Base-by-base conservation (phyloP, 2,888 invertebrate species). In the Polietes domitor region DNA sequence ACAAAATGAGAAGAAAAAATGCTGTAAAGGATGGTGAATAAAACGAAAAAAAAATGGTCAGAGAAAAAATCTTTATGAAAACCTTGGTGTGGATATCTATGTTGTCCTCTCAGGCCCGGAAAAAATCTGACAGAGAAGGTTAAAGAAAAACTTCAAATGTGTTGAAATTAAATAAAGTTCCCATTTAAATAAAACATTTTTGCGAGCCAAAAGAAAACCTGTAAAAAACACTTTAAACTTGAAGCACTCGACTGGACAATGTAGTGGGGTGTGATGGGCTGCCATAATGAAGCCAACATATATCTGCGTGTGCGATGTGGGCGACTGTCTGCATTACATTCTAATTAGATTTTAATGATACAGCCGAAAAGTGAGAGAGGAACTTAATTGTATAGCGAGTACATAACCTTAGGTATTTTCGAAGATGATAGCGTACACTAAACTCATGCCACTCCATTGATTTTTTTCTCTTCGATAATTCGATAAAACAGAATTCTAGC, bases 81-180 rank as follows among this genome's bases (percentile, higher is more conserved):
- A 53, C 19, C 15, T 26, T 26, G 50, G 26, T 53, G 53, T 53
- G 12, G 15, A 47, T 47, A 47, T 47, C 41, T n/a, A 47, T 53
- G 5, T 24, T 21, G 2, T 21, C 24, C 12, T 1, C 58, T 15
- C 12, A 4, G n/a, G 21, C n/a, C 6, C 58, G 15, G 24, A 58
- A 26, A 58, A 41, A 24, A 58, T 5, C 26, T 58, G 58, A 26
- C 26, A 26, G 15, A 9, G 26, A 19, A 26, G 58, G 58, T 15
- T 7, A 58, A 15, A 26, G 26, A 58, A 26, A 26, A 58, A 58
- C 10, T 58, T 58, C 26, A 26, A 24, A 26, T 1, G 58, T 15
- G 26, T 58, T 24, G 24, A 58, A 58, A 58, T 58, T 58, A 58
- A 58, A 58, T 58, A 58, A 58, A 58, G 24, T 58, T 58, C 15